Evolutionary conservation across 2,113 vertebrate species (phyloP), one percentile per base, ranked within the genome.

Genomic region (Nothobranchius kuhntae): DNA sequence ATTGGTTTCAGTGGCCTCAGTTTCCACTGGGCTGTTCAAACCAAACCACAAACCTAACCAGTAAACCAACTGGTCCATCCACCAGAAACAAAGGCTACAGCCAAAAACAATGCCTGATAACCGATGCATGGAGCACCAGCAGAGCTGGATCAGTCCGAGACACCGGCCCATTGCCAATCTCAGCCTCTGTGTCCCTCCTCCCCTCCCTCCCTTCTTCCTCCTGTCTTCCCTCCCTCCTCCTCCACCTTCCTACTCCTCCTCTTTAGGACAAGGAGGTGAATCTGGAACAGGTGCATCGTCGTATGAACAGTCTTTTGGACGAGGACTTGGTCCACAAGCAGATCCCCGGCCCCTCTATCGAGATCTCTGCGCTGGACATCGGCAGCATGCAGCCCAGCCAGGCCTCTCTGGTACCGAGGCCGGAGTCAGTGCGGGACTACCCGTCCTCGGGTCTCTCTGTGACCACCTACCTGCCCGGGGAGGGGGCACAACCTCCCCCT

Each of bases 261-360:
- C 75, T 48, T 87, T 84, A 99, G 97, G 98, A 99, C 93, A 99
- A 98, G 90, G 98, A 99, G 91, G 96, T 99, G 86, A 97, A 98
- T 36, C 89, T 99, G 95, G 96, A 98, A 77, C 98, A 99, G 91
- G 97, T 99, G 51, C 98, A 98, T 13, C 94, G 94, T 36, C 96
- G 98, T 82, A 96, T 99, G 93, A 98, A 97, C 93, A 98, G 95
- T 86, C 95, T 99, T 80, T 96, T 99, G 84, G 98, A 99, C 59
- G 96, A 98, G 93, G 98, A 99, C 87, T 95, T 98, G 91, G 96
- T 86, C 60, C 98, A 98, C 93, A 99, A 99, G 93, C 97, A 99
- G 90, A 96, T 98, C 81, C 94, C 96, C 13, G 94, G 95, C 2
- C 96, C 95, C 0, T 97, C 97, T 86, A 98, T 98, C 80, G 97